phyloP scores from a whole-genome alignment of 2,113 vertebrate genomes.

The Chlorocebus sabaeus region DNA sequence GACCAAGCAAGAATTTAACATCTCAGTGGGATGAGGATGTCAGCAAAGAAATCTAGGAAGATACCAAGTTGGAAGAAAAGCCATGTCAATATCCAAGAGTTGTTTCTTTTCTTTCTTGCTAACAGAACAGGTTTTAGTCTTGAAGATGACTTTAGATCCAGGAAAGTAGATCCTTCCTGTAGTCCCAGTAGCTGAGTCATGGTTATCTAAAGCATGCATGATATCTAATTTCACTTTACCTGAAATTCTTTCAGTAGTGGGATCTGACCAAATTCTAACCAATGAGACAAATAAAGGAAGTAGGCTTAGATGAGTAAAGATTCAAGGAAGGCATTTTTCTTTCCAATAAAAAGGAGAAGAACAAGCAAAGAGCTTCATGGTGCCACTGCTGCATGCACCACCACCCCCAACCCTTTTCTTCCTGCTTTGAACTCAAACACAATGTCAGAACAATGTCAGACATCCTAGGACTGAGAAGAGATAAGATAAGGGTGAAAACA shows the following conservation, averaged over 20 bases:
- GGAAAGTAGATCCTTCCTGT: not conserved
- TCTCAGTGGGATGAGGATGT: not conserved
- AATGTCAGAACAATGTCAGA: not conserved
- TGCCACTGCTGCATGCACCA: not conserved
- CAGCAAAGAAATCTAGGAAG: not conserved
- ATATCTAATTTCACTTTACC: not conserved
- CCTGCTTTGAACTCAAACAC: not conserved
- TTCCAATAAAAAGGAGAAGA: not conserved
- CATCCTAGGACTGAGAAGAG: not conserved
- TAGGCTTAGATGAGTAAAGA: not conserved
- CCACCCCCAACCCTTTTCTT: not conserved
- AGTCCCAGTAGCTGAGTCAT: not conserved
- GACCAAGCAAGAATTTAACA: not conserved
- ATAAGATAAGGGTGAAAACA: not conserved
- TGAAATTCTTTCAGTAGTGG: not conserved
- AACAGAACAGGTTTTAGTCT: not conserved
- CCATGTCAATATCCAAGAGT: not conserved
- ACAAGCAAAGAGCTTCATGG: not conserved
- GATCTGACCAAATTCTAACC: not conserved
- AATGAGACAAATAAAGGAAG: not conserved
- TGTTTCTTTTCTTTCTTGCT: not conserved
- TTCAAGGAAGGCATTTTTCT: not conserved
- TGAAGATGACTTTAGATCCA: not conserved
- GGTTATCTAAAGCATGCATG: not conserved
- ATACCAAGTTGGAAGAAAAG: not conserved